A percentile compares a stretch with the other conserved stretches of the same genome.
Conservation (phyloP, 2,888 invertebrate species). For the Polydrusus pterygomalis region DNA sequence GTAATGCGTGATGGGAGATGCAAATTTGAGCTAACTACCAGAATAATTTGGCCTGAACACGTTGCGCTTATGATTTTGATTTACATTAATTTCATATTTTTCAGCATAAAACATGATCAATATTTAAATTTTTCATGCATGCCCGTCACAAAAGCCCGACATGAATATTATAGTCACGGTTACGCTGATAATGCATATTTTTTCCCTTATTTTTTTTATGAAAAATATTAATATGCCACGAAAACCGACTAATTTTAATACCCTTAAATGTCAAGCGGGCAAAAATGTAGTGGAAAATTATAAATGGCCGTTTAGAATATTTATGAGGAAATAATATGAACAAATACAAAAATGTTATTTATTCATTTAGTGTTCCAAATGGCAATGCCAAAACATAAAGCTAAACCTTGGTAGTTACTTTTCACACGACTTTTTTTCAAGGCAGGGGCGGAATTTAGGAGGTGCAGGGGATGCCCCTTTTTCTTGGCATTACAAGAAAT, state of each 20-base stretch:
- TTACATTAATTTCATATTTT: slow-evolving; percentile 73
- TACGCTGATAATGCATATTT: slow-evolving; percentile 49
- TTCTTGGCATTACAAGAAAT: too few species aligned
- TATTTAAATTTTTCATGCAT: slow-evolving; percentile 67
- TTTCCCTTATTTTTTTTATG: slow-evolving; percentile 21
- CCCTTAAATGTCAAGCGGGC: slow-evolving; percentile 44
- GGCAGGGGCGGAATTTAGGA: too few species aligned
- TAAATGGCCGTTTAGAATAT: slow-evolving; percentile 50
- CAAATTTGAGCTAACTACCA: slow-evolving; percentile 71
- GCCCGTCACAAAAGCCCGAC: slow-evolving; percentile 48
- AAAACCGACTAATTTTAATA: slow-evolving; percentile 55
- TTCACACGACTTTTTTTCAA: too few species aligned
- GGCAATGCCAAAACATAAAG: slow-evolving; percentile 1
- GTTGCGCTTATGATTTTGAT: slow-evolving; percentile 73
- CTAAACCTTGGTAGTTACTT: too few species aligned
- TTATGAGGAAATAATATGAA: slow-evolving; percentile 47
- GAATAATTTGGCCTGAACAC: slow-evolving; percentile 72
- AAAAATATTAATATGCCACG: slow-evolving; percentile 51
- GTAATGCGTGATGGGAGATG: slow-evolving; percentile 70
- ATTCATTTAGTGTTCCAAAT: not conserved
- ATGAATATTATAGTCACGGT: slow-evolving; percentile 56
- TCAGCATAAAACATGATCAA: slow-evolving; percentile 69
- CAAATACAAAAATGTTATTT: slow-evolving; percentile 31
- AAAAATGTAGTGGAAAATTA: slow-evolving; percentile 51
- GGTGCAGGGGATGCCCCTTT: too few species aligned